Percentiles rank a stretch among this genome's conserved stretches.
Conservation (phyloP, 2,113 vertebrate genomes). For the Lucifuga dentata region DNA sequence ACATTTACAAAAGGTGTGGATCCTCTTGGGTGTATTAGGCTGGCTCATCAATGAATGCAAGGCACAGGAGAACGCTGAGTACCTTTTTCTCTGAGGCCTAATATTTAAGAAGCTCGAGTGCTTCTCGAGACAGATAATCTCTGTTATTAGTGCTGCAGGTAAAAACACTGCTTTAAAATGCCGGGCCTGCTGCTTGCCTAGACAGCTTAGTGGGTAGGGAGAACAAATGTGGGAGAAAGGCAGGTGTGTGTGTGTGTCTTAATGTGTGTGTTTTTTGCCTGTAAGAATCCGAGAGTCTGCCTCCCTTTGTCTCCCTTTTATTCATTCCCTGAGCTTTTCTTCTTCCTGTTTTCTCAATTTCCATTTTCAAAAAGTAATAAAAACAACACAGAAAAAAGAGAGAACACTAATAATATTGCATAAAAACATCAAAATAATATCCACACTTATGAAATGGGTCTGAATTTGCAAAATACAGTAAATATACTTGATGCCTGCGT, state of each 20-base stretch:
- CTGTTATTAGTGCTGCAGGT: conserved; percentile 50
- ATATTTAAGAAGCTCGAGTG: conserved; percentile 57
- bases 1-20: conserved; percentile 36
- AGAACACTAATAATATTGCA: not conserved
- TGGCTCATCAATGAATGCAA: conserved; percentile 35
- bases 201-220: conserved; percentile 14
- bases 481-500: too few relatives aligned
- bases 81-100: conserved; percentile 46
- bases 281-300: not conserved
- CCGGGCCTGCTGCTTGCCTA: conserved; percentile 14
- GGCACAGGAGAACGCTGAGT: conserved; percentile 14
- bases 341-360: not conserved
- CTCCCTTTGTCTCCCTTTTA: not conserved
- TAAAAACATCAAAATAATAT: too few relatives aligned
- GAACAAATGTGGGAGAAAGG: not conserved
- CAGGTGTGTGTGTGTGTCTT: not conserved
- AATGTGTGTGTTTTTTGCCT: not conserved
- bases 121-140: conserved; percentile 50
- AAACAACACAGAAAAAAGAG: not conserved
- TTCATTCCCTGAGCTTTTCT: not conserved
- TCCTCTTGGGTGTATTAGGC: conserved; percentile 1
- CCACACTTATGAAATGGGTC: too few relatives aligned
- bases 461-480: too few relatives aligned
- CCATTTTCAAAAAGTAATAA: not conserved
- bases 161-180: conserved; percentile 50